Percentiles rank a stretch among this genome's conserved stretches.
Conservation (phyloP, 2,888 invertebrate genomes). For the Campoletis raptor region DNA sequence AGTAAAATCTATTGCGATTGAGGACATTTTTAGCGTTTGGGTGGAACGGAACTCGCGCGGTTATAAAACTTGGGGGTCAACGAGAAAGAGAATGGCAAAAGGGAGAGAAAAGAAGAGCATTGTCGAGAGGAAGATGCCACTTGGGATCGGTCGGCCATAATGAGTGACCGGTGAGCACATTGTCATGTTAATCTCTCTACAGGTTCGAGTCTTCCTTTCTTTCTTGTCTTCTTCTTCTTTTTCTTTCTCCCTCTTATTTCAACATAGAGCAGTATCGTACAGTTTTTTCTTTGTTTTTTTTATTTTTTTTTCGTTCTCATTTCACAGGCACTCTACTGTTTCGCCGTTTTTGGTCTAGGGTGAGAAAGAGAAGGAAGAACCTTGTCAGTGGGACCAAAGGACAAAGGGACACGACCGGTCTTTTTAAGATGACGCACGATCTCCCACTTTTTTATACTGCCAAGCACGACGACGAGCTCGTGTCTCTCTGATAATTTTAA, state of each 20-base stretch:
- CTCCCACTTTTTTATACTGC: conserved; percentile 22
- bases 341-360: conserved; percentile 72
- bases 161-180: conserved; percentile 82
- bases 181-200: conserved; percentile 82
- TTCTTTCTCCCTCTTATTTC: conserved; percentile 34
- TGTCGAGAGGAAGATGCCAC: conserved; percentile 68
- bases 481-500: conserved; percentile 46
- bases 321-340: conserved; percentile 51
- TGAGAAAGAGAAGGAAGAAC: conserved; percentile 61
- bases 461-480: neutral
- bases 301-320: conserved; percentile 49
- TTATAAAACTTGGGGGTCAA: conserved; percentile 28
- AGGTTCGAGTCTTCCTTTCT: conserved; percentile 68
- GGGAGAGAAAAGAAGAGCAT: conserved; percentile 48
- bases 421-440: conserved; percentile 72
- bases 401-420: conserved; percentile 82
- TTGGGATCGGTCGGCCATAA: conserved; percentile 78
- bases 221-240: conserved; percentile 29
- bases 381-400: conserved; percentile 73
- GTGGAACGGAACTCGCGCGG: conserved; percentile 11
- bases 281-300: too few species aligned
- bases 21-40: conserved; percentile 57
- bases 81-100: neutral
- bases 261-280: conserved; percentile 20
- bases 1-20: neutral